phyloP scores from a whole-genome alignment of 2,113 vertebrate genomes.

The Barnardius zonarius region DNA sequence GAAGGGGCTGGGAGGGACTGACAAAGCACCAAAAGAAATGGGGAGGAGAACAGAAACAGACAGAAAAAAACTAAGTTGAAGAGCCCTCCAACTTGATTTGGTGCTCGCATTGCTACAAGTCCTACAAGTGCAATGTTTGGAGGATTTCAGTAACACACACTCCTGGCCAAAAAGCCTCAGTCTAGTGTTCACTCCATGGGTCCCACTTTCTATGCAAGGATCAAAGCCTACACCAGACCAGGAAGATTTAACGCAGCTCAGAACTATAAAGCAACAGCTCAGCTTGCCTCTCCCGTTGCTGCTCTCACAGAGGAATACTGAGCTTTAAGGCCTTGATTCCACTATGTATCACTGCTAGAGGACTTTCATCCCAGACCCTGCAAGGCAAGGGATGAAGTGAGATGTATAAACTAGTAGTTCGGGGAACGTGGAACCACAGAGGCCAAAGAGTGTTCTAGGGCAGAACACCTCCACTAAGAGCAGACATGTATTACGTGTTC shows the following conservation, averaged over 20 bases:
- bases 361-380: background rate
- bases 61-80: background rate
- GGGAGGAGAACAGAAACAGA: constrained; percentile 11
- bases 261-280: background rate
- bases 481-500: background rate
- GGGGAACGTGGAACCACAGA: background rate
- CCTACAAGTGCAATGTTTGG: background rate
- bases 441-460: background rate
- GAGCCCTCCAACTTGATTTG: background rate
- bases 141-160: background rate
- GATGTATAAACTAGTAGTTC: background rate
- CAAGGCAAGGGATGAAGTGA: background rate
- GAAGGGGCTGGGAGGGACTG: constrained; percentile 64
- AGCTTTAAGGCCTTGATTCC: background rate
- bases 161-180: background rate
- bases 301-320: background rate
- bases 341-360: background rate
- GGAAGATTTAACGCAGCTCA: background rate
- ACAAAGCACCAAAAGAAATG: constrained; percentile 3
- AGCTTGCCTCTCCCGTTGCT: background rate
- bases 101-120: background rate
- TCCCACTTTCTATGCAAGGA: background rate
- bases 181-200: background rate
- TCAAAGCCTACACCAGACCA: background rate
- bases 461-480: background rate